A percentile compares a stretch with the other conserved stretches of the same genome.
phyloP scores from a whole-genome alignment of 2,797 vertebrate species.

The Setipinna tenuifilis region DNA sequence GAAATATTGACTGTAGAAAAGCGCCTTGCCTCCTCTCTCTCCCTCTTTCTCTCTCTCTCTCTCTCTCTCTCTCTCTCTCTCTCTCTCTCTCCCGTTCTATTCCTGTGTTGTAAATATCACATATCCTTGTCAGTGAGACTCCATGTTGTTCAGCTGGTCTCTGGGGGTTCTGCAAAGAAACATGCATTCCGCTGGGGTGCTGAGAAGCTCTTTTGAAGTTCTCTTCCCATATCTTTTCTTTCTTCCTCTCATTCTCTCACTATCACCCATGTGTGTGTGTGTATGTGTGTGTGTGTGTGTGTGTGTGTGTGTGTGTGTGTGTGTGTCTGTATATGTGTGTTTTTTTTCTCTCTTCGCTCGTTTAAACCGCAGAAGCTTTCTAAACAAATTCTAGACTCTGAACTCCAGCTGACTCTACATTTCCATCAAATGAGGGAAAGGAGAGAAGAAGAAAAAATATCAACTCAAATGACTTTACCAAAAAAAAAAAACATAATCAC shows the following conservation, averaged over 20 bases:
- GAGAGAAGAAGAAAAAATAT: conserved; percentile 31
- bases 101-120: conserved; percentile 52
- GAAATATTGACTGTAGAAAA: conserved; percentile 2
- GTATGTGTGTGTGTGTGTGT: conserved; percentile 10
- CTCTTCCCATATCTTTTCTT: conserved; percentile 41
- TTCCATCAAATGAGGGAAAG: conserved; percentile 49
- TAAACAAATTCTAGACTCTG: conserved; percentile 57
- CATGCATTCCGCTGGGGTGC: conserved; percentile 43
- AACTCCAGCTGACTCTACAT: conserved; percentile 55
- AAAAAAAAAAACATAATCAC: conserved; percentile 45
- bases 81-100: conserved; percentile 44
- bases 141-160: conserved; percentile 56
- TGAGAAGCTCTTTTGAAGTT: conserved; percentile 51
- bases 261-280: conserved; percentile 42
- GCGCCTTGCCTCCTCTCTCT: not conserved
- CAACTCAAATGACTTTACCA: not conserved
- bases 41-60: conserved; percentile 7
- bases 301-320: conserved; percentile 9
- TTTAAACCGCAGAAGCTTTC: conserved; percentile 43
- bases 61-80: conserved; percentile 46
- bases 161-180: conserved; percentile 52
- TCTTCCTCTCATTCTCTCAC: conserved; percentile 24
- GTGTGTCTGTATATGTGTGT: not conserved
- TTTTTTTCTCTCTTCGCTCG: conserved; percentile 41
- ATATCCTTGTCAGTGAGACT: conserved; percentile 48